Evolutionary conservation across 2,888 invertebrate species (phyloP), one percentile per base, ranked within the genome.

Genomic region (Crepidodera aurea): DNA sequence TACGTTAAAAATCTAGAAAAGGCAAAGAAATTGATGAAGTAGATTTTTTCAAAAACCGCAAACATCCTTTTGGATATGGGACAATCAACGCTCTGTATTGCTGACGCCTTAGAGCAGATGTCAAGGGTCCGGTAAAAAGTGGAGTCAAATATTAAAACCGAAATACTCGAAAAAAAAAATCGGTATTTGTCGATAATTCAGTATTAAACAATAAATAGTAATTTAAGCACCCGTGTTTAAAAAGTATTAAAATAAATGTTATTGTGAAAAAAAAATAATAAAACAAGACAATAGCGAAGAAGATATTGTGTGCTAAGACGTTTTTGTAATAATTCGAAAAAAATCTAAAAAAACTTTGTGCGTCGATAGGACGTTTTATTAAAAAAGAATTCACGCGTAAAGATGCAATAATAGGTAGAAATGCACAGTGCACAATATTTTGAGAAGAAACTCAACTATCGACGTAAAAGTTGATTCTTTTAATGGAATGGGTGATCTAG

Each of bases 11-110:
- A n/a, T n/a, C n/a, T n/a, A n/a, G n/a, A n/a, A n/a, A n/a, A n/a
- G n/a, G n/a, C n/a, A n/a, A n/a, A n/a, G n/a, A n/a, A n/a, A 32
- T 16, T 15, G 15, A 53, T 22, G 27, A 51, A 16, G 12, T 37
- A 32, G n/a, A 60, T 66, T 64, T 59, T 62, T 63, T 34, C 59
- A 37, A 51, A 39, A 56, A 46, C 55, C 18, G 22, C n/a, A 34
- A 54, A 54, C 50, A 64, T 66, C 60, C 12, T 46, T 58, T 68
- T 67, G 71, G 71, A 68, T 66, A 48, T 29, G 59, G 76, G 76
- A 76, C 76, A 77, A 76, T 77, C 76, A 76, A 68, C 60, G 61
- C 63, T 69, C 66, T 68, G 73, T 76, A 77, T 76, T 78, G 77
- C 75, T 77, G 77, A 75, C 74, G 75, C 75, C 71, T 72, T 71